Evolutionary conservation across 2,113 vertebrate genomes (phyloP).

Genomic region (Andinoacara biseriatus): DNA sequence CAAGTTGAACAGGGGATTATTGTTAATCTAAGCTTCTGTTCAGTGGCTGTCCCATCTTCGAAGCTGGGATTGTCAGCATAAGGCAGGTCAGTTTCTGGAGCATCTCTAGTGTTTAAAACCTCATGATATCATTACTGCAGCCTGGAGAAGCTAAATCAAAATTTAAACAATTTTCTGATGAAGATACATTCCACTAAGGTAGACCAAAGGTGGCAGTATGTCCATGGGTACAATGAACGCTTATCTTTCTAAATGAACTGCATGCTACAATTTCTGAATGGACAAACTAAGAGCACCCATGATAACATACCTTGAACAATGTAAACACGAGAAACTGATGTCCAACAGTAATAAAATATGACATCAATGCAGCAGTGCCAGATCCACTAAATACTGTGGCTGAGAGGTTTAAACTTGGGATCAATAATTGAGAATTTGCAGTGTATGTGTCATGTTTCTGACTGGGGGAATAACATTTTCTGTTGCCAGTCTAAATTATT

Average conservation of each 20-base stretch:
- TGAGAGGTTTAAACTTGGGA: not conserved
- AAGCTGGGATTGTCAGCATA: slow-evolving; percentile 54
- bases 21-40: slow-evolving; percentile 73
- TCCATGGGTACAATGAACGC: not conserved
- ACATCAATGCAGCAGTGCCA: not conserved
- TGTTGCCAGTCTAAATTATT: not conserved
- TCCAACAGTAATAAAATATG: not conserved
- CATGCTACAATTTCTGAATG: not conserved
- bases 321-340: not conserved
- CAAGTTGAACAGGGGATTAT: slow-evolving; percentile 65
- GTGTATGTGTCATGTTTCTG: not conserved
- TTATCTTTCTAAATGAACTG: not conserved
- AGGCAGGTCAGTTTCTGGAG: slow-evolving; percentile 45
- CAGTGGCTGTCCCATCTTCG: slow-evolving; percentile 65
- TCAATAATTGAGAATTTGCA: not conserved
- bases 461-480: not conserved
- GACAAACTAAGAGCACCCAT: too few species aligned
- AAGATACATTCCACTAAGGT: not conserved
- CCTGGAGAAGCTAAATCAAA: slow-evolving; percentile 7
- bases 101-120: slow-evolving; percentile 27
- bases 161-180: not conserved
- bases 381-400: not conserved
- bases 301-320: not conserved
- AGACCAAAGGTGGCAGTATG: not conserved
- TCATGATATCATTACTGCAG: not conserved